These are phyloP conservation scores for Musca domestica DNA, from an alignment of 1,140 invertebrate species.

Conservation along the genomic window DNA sequence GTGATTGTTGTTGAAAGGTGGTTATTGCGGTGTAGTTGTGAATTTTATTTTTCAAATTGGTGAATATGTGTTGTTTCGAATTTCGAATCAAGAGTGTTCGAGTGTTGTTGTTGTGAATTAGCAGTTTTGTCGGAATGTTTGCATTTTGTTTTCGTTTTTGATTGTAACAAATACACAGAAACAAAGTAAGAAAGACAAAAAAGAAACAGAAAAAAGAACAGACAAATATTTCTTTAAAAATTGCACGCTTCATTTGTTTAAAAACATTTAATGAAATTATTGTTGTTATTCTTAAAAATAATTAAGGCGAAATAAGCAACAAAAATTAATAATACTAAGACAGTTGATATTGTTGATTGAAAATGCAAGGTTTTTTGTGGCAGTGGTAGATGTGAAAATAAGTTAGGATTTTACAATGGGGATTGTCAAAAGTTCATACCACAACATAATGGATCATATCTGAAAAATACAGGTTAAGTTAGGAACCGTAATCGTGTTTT, in stretches of 20 bases:
- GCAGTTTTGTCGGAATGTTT: constrained; percentile 7
- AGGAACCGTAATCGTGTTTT: no score
- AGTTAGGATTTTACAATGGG: no score
- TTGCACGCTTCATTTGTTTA: constrained; percentile 1
- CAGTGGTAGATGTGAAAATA: no score
- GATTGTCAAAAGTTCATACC: no score
- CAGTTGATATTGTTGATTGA: no score
- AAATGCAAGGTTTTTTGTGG: no score
- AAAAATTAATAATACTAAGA: neutral
- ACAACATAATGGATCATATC: no score
- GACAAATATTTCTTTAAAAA: constrained; percentile 17
- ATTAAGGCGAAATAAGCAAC: neutral
- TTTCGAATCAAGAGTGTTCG: neutral
- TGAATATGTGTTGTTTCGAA: no score
- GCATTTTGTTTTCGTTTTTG: constrained; percentile 25
- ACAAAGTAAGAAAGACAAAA: constrained; percentile 28
- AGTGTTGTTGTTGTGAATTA: neutral
- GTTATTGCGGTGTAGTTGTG: no score
- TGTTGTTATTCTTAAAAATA: neutral
- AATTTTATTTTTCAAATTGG: no score
- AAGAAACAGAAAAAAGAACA: constrained; percentile 26
- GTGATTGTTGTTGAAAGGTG: neutral
- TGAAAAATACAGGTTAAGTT: no score
- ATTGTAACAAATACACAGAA: constrained; percentile 30
- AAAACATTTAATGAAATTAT: constrained; percentile 8